Evolutionary conservation across 2,888 invertebrate genomes (phyloP), one percentile per base, ranked within the genome.

Genomic region (Drosophila leonis): DNA sequence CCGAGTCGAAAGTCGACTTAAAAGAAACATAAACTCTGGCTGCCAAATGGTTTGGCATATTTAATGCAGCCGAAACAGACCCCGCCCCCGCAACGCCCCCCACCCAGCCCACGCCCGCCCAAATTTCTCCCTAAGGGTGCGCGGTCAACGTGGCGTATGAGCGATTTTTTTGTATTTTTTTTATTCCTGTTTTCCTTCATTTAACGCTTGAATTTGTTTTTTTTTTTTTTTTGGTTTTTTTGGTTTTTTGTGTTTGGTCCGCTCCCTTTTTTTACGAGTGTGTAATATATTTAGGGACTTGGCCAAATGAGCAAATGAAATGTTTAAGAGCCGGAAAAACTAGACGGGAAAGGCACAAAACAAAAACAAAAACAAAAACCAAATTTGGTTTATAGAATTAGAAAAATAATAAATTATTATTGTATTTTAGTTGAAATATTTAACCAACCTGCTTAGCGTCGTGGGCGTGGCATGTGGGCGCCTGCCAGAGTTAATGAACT

Each of bases 31-130:
- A 77, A 80, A 72, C 57, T 80, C 10, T 27, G 39, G 18, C 59
- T 59, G 75, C 51, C 71, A 75, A 79, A 75, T 71, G 80, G 79
- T 61, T 71, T 56, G 75, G 82, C 75, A 84, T 88, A 81, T 74
- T 84, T 88, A 83, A 88, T 86, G 83, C 65, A 60, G 20, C 42
- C 4, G 7, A n/a, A 18, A 13, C 29, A n/a, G 9, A 0, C 10
- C 9, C n/a, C 0, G 10, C 10, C 1, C 27, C n/a, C 6, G 7
- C 1, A 10, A 20, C n/a, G 27, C 15, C 31, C 4, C 31, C 0
- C n/a, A 2, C 3, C 42, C 0, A 15, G 29, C 29, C 27, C 10
- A 13, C 41, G 10, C 8, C 24, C 4, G 8, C 13, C 51, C 18
- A 33, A 51, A 51, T 20, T 31, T 15, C 24, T 33, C 27, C 65